These are phyloP conservation scores for Oostethus manadensis DNA, from an alignment of 2,113 vertebrate species.

Conservation along the genomic window DNA sequence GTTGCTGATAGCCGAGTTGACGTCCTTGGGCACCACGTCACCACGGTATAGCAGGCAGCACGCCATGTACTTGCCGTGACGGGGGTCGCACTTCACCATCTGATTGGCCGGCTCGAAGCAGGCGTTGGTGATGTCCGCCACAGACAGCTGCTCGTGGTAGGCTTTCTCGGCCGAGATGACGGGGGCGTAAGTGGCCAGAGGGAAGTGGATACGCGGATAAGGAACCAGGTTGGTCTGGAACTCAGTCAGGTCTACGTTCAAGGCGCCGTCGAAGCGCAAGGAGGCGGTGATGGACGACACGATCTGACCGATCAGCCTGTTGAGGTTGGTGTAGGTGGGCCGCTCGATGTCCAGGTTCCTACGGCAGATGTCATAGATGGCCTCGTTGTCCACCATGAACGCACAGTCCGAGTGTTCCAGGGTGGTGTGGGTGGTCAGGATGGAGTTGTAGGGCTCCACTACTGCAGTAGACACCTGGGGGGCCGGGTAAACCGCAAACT, in stretches of 20 bases:
- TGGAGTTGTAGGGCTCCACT: constrained; percentile 2
- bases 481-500: constrained; percentile 2
- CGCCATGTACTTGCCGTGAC: constrained; percentile 79
- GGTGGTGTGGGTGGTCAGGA: constrained; percentile 76
- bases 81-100: constrained; percentile 78
- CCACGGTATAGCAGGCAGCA: constrained; percentile 77
- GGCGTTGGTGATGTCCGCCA: constrained; percentile 10
- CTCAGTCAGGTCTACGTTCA: constrained; percentile 85
- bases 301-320: constrained; percentile 70
- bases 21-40: constrained; percentile 78
- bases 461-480: constrained; percentile 1
- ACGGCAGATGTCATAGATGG: constrained; percentile 80
- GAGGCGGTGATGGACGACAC: constrained; percentile 79
- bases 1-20: constrained; percentile 54
- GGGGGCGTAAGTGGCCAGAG: constrained; percentile 71
- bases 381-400: constrained; percentile 82
- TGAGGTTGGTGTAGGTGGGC: constrained; percentile 68
- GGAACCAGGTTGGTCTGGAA: constrained; percentile 78
- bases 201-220: constrained; percentile 69
- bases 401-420: constrained; percentile 83
- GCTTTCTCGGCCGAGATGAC: constrained; percentile 75
- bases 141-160: constrained; percentile 67
- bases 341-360: constrained; percentile 78
- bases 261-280: constrained; percentile 80
- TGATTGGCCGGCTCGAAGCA: constrained; percentile 79